Evolutionary conservation across 1,140 invertebrate species (phyloP), one percentile per base, ranked within the genome.

Genomic region (Tetragonula clypearis): DNA sequence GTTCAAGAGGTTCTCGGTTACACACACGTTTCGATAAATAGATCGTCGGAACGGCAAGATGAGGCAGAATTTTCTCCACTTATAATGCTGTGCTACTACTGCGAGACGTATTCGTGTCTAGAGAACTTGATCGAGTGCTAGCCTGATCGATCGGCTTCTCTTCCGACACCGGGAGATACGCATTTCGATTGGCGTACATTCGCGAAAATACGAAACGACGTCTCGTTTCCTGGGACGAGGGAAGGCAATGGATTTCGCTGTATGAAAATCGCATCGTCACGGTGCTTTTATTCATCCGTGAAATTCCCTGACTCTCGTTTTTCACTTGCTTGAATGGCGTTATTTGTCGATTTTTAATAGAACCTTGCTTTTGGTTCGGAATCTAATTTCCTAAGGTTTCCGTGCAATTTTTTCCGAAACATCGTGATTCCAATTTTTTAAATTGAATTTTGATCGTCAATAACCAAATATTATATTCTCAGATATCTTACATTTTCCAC

Each of bases 151-250:
- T 79, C 41, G 6, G 41, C 65, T 60, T 49, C 68, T 78, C 49
- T 68, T 56, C 23, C 58, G 23, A 30, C 53, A 56, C 69, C 17
- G 35, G 23, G 19, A n/a, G 56, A 60, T 26, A n/a, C 9, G 14
- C 26, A 30, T 26, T 58, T 72, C n/a, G 56, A 41, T 62, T 55
- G 9, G 15, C 49, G 71, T 56, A 69, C 30, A 80, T 82, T 74
- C 21, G 17, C 21, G 21, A 58, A 62, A 53, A 17, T 26, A 2
- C 26, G 26, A 11, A 19, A 19, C 66, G 66, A 68, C 26, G 21
- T 41, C 19, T 35, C 11, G 35, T 14, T 41, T 35, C 21, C 30
- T n/a, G 69, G 69, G 15, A 71, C 14, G 69, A 72, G n/a, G 41
- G 23, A 41, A 71, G 23, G 53, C 71, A 82, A 77, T 62, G 49